Evolutionary conservation across 2,113 vertebrate genomes (phyloP), one percentile per base, ranked within the genome.

Genomic region (Benitochromis conjunctus): DNA sequence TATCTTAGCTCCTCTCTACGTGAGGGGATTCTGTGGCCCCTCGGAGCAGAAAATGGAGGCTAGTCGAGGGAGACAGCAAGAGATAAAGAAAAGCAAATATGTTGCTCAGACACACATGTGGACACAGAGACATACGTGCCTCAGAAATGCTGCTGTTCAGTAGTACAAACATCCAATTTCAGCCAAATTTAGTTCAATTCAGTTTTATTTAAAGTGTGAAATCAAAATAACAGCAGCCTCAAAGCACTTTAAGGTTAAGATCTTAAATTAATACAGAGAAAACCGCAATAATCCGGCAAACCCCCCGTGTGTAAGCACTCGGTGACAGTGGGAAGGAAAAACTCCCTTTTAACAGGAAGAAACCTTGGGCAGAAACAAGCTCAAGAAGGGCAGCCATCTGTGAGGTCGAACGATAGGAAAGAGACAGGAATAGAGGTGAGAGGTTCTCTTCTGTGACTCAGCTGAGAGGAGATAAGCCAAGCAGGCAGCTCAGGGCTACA

Each of bases 1-100:
- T 94, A 94, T 94, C 92, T 85, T 88, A 88, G 89, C 87, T 92
- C 94, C 69, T 92, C 90, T 91, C 90, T 84, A 86, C 92, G 91
- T 88, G 89, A 92, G 80, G 82, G 85, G 90, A 93, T 94, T 94
- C 92, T 94, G 86, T 82, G 76, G 93, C 93, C 91, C 94, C 91
- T 93, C 78, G 81, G 94, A 95, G 94, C 94, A 93, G 94, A 95
- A 95, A 96, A 96, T 95, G 92, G 94, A 94, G 94, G 86, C 79
- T 87, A 92, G 93, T 91, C 84, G 74, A 92, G 92, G 83, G 81
- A 91, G 66, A 93, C 92, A 79, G 89, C 43, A 31, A 64, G 86
- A 91, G 92, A 92, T 92, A 84, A 86, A 90, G 79, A 85, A 86
- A 74, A 71, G 85, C n/a, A 87, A 92, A 94, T 88, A 87, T 83